These are phyloP conservation scores for Stegodyphus dumicola DNA, from an alignment of 1,140 invertebrate species.

Conservation along the genomic window DNA sequence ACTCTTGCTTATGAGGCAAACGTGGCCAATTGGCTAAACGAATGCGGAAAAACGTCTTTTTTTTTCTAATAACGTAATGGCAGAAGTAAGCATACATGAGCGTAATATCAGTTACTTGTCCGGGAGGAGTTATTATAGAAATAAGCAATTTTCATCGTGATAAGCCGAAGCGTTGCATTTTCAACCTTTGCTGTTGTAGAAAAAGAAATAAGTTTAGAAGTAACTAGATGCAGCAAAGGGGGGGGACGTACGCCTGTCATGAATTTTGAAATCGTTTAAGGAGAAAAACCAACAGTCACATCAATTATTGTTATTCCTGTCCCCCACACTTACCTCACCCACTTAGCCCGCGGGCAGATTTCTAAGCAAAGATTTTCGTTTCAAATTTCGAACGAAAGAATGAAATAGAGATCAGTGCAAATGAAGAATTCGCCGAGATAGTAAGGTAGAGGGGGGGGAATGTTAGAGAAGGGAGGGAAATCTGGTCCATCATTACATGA, in stretches of 20 bases:
- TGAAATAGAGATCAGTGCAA: conserved; percentile 25
- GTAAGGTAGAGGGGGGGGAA: not conserved
- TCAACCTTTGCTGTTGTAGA: not conserved
- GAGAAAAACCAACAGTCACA: conserved; percentile 44
- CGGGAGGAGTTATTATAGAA: conserved; percentile 45
- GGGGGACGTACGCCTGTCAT: conserved; percentile 21
- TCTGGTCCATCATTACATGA: conserved; percentile 46
- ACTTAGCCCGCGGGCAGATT: conserved; percentile 1
- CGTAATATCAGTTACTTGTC: conserved; percentile 40
- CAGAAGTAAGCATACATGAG: conserved; percentile 2
- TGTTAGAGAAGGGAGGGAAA: not conserved
- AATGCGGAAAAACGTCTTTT: conserved; percentile 9
- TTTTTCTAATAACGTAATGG: conserved; percentile 47
- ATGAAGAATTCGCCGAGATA: conserved; percentile 27
- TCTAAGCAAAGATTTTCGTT: not conserved
- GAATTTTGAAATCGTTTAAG: conserved; percentile 48
- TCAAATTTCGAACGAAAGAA: conserved; percentile 25
- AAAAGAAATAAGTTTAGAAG: not conserved
- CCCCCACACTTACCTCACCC: not conserved
- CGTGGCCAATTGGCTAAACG: not conserved
- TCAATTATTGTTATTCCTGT: conserved; percentile 33
- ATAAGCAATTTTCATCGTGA: conserved; percentile 32
- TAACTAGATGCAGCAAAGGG: not conserved
- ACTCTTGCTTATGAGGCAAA: conserved; percentile 14
- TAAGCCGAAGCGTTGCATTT: conserved; percentile 31